phyloP scores from a whole-genome alignment of 2,113 vertebrate genomes.

The Melanotaenia duboulayi region DNA sequence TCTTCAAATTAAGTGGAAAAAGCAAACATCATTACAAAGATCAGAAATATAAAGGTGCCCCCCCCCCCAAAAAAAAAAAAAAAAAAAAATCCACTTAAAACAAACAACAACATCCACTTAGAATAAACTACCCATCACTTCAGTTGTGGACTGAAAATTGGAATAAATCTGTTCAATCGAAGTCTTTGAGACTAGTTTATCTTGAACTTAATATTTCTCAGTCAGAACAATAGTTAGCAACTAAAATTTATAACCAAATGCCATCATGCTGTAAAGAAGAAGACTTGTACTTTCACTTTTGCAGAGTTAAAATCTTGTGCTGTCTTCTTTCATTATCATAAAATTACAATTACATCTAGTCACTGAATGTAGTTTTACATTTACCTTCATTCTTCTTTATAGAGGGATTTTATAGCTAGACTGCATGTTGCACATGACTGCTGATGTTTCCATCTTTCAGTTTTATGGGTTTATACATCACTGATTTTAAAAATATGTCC shows the following conservation, averaged over 20 bases:
- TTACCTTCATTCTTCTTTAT: not conserved
- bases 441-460: not conserved
- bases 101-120: no score
- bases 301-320: not conserved
- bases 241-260: not conserved
- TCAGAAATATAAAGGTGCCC: no score
- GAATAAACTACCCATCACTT: no score
- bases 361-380: no score
- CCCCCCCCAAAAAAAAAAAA: no score
- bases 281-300: not conserved
- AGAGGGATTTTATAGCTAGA: not conserved
- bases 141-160: no score
- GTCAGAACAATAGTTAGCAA: not conserved
- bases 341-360: not conserved
- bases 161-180: no score
- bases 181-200: not conserved
- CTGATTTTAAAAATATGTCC: not conserved
- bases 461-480: constrained; percentile 35
- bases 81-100: no score
- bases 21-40: no score
- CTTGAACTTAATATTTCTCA: not conserved
- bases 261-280: not conserved
- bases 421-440: not conserved
- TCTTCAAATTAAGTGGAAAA: no score
- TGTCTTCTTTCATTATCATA: no score